These are phyloP conservation scores for Sapayoa aenigma DNA, from an alignment of 2,113 vertebrate genomes.

Conservation along the genomic window DNA sequence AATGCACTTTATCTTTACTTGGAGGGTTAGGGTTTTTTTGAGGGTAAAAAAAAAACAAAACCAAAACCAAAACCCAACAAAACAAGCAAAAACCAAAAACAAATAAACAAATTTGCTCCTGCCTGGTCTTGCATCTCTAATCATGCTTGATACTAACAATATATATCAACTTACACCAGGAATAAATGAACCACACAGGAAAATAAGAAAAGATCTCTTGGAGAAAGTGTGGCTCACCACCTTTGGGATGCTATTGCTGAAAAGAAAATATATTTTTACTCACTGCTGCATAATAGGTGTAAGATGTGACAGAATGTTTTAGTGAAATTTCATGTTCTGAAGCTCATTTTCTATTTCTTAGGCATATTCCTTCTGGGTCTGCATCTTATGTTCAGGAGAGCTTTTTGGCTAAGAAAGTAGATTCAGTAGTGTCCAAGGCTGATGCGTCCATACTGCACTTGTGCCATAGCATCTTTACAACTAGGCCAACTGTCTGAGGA, in stretches of 20 bases:
- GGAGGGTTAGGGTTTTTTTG: no score
- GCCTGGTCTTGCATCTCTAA: background rate
- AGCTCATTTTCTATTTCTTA: background rate
- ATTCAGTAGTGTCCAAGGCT: background rate
- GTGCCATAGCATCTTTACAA: background rate
- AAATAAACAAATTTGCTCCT: background rate
- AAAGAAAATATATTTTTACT: background rate
- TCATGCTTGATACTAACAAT: background rate
- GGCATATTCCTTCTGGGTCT: background rate
- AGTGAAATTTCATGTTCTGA: background rate
- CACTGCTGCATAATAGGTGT: background rate
- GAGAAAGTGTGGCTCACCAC: background rate
- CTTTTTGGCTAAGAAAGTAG: background rate
- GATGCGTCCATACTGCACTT: background rate
- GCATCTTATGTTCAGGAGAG: background rate
- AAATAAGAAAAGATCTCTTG: background rate
- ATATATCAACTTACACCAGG: background rate
- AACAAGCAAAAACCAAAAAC: no score
- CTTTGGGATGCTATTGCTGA: background rate
- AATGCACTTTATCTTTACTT: background rate
- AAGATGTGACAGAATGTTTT: background rate
- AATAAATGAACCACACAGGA: background rate
- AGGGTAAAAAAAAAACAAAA: no score
- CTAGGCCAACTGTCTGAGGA: background rate
- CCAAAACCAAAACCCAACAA: no score